These are phyloP conservation scores for Hylaeus anthracinus DNA, from an alignment of 1,140 invertebrate genomes.

Conservation along the genomic window DNA sequence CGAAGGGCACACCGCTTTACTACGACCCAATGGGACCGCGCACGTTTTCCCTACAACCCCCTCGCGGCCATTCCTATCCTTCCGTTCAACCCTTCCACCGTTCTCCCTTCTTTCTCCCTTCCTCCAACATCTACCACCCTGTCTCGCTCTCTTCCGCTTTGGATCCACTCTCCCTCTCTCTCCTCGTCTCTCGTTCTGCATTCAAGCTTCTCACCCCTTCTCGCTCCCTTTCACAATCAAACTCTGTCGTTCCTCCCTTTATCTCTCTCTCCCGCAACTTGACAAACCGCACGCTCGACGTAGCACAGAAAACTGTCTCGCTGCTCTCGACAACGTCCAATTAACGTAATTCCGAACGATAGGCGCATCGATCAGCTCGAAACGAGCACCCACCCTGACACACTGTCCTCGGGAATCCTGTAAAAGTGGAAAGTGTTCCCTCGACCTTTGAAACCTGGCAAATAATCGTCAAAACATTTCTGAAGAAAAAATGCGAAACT, in stretches of 20 bases:
- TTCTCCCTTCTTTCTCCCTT: slow-evolving; percentile 7
- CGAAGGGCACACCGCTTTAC: slow-evolving; percentile 59
- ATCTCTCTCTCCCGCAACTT: slow-evolving; percentile 30
- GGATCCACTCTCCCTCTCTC: background rate
- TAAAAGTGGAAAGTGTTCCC: too few relatives aligned
- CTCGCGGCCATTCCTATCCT: slow-evolving; percentile 6
- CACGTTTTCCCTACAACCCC: slow-evolving; percentile 29
- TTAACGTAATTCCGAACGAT: slow-evolving; percentile 66
- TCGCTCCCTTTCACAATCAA: background rate
- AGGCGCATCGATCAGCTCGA: slow-evolving; percentile 56
- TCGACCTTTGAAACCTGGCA: too few relatives aligned
- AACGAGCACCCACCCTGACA: slow-evolving; percentile 39
- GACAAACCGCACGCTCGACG: slow-evolving; percentile 58
- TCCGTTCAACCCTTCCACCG: slow-evolving; percentile 27
- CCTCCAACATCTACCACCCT: background rate
- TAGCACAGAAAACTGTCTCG: slow-evolving; percentile 67
- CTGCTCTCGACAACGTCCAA: slow-evolving; percentile 68
- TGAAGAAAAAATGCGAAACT: too few relatives aligned
- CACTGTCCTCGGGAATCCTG: background rate
- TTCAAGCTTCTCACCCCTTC: background rate
- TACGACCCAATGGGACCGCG: slow-evolving; percentile 61
- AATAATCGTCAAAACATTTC: too few relatives aligned
- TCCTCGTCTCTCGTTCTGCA: background rate
- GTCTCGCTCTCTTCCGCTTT: background rate
- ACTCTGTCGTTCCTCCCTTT: background rate